These are phyloP conservation scores for Datnioides undecimradiatus DNA, from an alignment of 2,113 vertebrate species.

Conservation along the genomic window DNA sequence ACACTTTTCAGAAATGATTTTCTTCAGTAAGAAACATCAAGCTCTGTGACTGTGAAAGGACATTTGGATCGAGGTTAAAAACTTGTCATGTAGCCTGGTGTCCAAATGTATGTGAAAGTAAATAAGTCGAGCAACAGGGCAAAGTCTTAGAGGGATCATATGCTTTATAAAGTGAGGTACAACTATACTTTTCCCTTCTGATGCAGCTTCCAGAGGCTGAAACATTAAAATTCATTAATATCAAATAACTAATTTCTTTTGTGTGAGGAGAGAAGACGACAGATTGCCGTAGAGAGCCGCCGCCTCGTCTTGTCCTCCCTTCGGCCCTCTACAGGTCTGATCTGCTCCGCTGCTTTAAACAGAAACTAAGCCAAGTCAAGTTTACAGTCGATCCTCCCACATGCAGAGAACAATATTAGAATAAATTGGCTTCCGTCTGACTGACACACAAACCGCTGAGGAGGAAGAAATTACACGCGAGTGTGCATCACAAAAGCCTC, in stretches of 20 bases:
- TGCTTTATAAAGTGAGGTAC: background rate
- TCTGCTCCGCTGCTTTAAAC: background rate
- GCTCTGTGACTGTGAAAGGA: background rate
- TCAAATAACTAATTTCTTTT: background rate
- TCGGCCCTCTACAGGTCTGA: background rate
- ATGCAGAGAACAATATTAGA: constrained; percentile 39
- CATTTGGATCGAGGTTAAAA: constrained; percentile 8
- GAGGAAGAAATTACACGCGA: constrained; percentile 46
- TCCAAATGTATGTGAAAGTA: background rate
- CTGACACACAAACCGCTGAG: constrained; percentile 52
- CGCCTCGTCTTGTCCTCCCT: background rate
- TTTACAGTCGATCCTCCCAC: constrained; percentile 13
- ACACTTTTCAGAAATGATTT: background rate
- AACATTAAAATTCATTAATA: background rate
- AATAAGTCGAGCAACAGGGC: background rate
- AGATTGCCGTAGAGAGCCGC: background rate
- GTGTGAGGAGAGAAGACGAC: background rate
- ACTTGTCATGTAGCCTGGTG: constrained; percentile 50
- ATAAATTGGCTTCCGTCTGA: constrained; percentile 42
- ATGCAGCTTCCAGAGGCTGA: background rate
- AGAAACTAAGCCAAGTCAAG: background rate
- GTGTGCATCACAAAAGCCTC: constrained; percentile 31
- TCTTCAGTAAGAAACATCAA: background rate
- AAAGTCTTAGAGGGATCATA: constrained; percentile 1
- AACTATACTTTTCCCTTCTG: background rate